Conservation (phyloP, 2,797 vertebrate species). For the Erpetoichthys calabaricus region DNA sequence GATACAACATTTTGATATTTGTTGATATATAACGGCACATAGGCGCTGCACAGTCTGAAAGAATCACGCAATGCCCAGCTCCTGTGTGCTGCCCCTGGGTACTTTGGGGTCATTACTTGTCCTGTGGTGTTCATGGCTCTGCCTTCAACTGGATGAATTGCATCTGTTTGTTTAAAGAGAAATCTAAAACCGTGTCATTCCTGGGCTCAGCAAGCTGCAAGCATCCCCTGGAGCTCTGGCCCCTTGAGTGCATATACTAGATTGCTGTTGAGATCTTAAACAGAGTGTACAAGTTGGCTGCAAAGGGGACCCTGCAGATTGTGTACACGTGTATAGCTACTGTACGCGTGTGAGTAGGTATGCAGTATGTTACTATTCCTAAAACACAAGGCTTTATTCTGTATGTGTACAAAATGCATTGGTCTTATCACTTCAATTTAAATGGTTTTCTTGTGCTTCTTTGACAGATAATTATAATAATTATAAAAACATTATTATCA, state of each 20-base stretch:
- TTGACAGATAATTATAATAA: too few relatives aligned
- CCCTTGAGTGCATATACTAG: too few relatives aligned
- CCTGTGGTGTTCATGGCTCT: not conserved
- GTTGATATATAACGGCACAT: not conserved
- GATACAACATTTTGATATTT: not conserved
- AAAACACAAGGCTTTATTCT: conserved; percentile 16
- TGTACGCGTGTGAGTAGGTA: too few relatives aligned
- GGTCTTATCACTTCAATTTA: too few relatives aligned
- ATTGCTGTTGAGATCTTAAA: too few relatives aligned
- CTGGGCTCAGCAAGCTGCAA: not conserved
- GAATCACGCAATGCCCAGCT: not conserved
- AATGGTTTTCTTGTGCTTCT: too few relatives aligned
- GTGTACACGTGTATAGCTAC: too few relatives aligned
- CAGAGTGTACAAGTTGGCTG: too few relatives aligned
- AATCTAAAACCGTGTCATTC: conserved; percentile 1
- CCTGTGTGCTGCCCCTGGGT: not conserved
- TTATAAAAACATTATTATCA: too few relatives aligned
- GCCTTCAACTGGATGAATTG: not conserved
- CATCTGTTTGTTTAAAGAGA: not conserved
- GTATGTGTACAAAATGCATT: not conserved
- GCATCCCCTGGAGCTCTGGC: too few relatives aligned
- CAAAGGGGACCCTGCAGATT: too few relatives aligned
- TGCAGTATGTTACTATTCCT: not conserved
- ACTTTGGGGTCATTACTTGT: not conserved
- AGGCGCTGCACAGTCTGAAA: not conserved